phyloP scores from a whole-genome alignment of 64 coral and sea anemone genomes.

The Montipora sp. region DNA sequence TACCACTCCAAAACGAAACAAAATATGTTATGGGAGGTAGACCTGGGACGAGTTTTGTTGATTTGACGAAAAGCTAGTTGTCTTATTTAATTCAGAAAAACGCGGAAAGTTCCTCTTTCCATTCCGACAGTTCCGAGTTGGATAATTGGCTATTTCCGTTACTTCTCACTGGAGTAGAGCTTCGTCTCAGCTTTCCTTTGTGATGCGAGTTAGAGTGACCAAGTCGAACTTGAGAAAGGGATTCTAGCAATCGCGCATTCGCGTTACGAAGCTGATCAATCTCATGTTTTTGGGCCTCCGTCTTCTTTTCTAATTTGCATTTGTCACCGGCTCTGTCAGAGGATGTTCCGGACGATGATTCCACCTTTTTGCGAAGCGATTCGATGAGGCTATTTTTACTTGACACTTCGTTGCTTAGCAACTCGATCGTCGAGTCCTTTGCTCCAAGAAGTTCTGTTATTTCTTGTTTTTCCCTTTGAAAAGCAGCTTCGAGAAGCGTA shows the following conservation, averaged over 20 bases:
- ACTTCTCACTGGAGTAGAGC: background rate
- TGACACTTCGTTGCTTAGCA: conserved; percentile 14
- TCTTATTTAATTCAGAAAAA: conserved; percentile 41
- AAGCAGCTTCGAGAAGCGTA: conserved; percentile 33
- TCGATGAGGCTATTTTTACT: conserved; percentile 30
- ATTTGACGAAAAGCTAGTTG: no score
- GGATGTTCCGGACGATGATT: background rate
- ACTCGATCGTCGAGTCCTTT: conserved; percentile 43
- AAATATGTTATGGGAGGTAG: no score
- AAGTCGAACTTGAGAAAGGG: conserved; percentile 44
- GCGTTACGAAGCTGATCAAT: conserved; percentile 54
- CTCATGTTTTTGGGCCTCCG: conserved; percentile 50
- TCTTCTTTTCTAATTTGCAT: conserved; percentile 49
- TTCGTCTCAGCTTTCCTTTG: conserved; percentile 29
- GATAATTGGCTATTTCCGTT: conserved; percentile 4
- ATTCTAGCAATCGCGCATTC: conserved; percentile 50
- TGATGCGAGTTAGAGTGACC: background rate
- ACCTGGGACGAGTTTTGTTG: no score
- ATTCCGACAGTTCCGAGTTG: conserved; percentile 11
- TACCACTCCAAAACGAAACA: no score
- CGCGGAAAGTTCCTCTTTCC: conserved; percentile 68
- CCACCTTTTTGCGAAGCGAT: conserved; percentile 19
- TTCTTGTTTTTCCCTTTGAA: conserved; percentile 61
- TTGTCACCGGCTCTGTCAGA: conserved; percentile 27
- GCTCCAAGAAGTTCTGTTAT: conserved; percentile 24